Evolutionary conservation across 2,797 vertebrate genomes (phyloP).

Genomic region (Lates japonicus): DNA sequence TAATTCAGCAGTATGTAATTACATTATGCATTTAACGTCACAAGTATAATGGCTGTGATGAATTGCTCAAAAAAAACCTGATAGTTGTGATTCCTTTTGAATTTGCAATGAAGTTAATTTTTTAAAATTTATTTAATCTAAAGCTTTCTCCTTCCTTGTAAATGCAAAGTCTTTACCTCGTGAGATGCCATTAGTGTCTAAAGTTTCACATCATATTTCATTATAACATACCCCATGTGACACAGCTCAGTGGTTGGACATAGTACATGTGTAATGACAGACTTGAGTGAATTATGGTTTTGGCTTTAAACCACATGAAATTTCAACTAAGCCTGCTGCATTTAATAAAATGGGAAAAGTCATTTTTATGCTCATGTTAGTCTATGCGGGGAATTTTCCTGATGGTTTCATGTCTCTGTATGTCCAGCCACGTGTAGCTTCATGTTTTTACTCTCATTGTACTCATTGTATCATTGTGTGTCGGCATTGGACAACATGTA

Average conservation of each 20-base stretch:
- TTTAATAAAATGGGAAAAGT: slow-evolving; percentile 16
- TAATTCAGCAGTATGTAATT: slow-evolving; percentile 59
- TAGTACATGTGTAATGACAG: background rate
- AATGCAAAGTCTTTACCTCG: slow-evolving; percentile 55
- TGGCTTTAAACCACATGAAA: background rate
- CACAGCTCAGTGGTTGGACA: slow-evolving; percentile 62
- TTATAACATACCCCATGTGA: slow-evolving; percentile 42
- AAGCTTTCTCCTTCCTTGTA: slow-evolving; percentile 61
- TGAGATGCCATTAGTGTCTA: slow-evolving; percentile 44
- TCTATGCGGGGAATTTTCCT: background rate
- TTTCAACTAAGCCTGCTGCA: background rate
- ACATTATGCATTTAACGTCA: slow-evolving; percentile 65
- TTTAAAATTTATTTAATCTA: slow-evolving; percentile 79
- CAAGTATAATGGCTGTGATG: slow-evolving; percentile 60
- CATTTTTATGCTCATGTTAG: background rate
- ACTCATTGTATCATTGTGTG: slow-evolving; percentile 26
- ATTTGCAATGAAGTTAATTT: slow-evolving; percentile 60
- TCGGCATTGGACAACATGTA: slow-evolving; percentile 34
- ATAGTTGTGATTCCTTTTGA: slow-evolving; percentile 67
- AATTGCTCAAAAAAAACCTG: slow-evolving; percentile 50
- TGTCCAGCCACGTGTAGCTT: slow-evolving; percentile 59
- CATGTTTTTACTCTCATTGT: slow-evolving; percentile 32
- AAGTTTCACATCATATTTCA: slow-evolving; percentile 32
- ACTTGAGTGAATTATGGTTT: slow-evolving; percentile 28
- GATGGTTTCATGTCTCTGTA: background rate